Evolutionary conservation across 2,797 vertebrate genomes (phyloP).

Genomic region (Steatocranus sp.): DNA sequence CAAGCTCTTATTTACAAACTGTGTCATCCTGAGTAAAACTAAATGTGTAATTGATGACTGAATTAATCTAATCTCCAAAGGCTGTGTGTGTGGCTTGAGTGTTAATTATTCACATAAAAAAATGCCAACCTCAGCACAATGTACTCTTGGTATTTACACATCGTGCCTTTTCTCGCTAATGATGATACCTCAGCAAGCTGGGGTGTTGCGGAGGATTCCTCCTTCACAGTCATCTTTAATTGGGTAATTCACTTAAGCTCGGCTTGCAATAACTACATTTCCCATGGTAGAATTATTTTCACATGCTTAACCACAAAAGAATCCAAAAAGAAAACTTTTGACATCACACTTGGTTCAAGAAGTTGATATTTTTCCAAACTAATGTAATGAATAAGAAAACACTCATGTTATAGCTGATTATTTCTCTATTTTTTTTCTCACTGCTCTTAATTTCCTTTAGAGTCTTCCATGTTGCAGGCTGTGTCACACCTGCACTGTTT

Average conservation of each 20-base stretch:
- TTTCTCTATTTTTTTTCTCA: not conserved
- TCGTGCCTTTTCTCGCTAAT: not conserved
- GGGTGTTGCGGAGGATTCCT: not conserved
- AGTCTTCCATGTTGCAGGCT: not conserved
- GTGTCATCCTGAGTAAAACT: not conserved
- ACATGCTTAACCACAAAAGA: not conserved
- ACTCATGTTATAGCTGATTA: not conserved
- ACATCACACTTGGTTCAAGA: not conserved
- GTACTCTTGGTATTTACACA: not conserved
- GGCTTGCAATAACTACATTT: not conserved
- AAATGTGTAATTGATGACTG: not conserved
- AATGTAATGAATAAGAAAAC: not conserved
- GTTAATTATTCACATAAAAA: not conserved
- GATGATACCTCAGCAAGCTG: not conserved
- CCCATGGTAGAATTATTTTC: not conserved
- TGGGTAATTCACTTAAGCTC: conserved; percentile 1
- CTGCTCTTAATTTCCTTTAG: not conserved
- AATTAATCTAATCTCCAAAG: not conserved
- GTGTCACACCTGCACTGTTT: not conserved
- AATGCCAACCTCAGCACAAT: not conserved
- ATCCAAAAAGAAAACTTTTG: not conserved
- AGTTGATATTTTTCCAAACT: not conserved
- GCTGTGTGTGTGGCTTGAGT: not conserved
- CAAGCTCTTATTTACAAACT: not conserved
- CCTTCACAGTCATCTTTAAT: not conserved